Evolutionary conservation across 2,888 invertebrate genomes (phyloP).

Genomic region (Homarus gammarus): DNA sequence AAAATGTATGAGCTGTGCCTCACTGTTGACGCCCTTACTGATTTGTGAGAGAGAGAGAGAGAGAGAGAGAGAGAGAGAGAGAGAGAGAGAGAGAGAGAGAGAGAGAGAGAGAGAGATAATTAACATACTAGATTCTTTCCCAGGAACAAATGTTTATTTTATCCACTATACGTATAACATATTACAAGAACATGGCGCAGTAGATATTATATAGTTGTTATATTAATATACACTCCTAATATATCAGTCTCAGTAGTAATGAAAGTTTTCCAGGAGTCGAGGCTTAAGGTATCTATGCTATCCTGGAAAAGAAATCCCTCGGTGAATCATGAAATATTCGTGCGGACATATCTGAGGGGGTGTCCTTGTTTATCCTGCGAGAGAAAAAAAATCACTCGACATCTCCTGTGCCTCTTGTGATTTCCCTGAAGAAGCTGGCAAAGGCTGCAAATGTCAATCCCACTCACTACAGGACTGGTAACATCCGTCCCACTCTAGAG

Average conservation of each 20-base stretch:
- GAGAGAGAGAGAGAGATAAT: too few relatives aligned
- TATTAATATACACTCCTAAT: too few relatives aligned
- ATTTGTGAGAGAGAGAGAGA: too few relatives aligned
- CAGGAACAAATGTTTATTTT: too few relatives aligned
- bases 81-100: too few relatives aligned
- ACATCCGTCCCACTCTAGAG: not conserved
- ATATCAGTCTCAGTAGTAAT: too few relatives aligned
- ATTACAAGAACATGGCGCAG: too few relatives aligned
- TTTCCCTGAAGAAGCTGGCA: not conserved
- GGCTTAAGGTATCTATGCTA: not conserved
- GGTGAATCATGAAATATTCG: not conserved
- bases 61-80: too few relatives aligned
- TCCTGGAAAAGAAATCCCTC: not conserved
- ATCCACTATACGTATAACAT: too few relatives aligned
- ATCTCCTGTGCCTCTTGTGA: not conserved
- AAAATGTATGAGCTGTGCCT: not conserved
- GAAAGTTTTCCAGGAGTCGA: not conserved
- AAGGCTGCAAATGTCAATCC: not conserved
- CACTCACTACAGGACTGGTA: not conserved
- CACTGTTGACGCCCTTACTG: too few relatives aligned
- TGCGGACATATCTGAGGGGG: not conserved
- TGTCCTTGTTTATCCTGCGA: not conserved
- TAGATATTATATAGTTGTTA: too few relatives aligned
- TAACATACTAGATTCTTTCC: too few relatives aligned
- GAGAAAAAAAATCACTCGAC: not conserved